Evolutionary conservation across 2,113 vertebrate genomes (phyloP).

Genomic region (Oriolus oriolus): DNA sequence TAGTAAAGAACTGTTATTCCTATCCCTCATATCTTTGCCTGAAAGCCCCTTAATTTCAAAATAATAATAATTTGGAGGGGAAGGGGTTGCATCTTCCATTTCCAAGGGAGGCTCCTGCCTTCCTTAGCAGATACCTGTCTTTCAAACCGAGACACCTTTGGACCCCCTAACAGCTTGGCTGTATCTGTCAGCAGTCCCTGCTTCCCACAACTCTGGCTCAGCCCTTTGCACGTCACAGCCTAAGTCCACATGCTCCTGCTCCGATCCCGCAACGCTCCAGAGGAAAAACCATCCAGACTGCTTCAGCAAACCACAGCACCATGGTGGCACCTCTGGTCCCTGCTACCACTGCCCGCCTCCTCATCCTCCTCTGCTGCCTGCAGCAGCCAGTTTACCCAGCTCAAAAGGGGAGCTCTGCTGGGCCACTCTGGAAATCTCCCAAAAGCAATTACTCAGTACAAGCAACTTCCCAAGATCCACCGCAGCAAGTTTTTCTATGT

Average conservation of each 20-base stretch:
- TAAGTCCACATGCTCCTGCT: rapidly evolving
- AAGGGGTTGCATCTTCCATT: too few relatives aligned
- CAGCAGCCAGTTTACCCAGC: not conserved
- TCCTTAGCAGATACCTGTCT: too few relatives aligned
- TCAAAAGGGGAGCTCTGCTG: not conserved
- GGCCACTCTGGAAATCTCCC: not conserved
- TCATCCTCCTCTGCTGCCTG: not conserved
- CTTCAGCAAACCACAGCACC: not conserved
- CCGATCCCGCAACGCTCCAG: not conserved
- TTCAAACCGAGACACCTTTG: too few relatives aligned
- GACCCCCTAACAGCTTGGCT: not conserved
- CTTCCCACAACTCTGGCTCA: not conserved
- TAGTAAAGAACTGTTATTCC: too few relatives aligned
- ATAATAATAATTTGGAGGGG: too few relatives aligned
- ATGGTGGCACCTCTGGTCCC: not conserved
- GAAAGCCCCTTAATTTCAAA: too few relatives aligned
- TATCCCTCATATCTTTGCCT: too few relatives aligned
- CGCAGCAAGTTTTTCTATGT: not conserved
- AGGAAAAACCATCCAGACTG: not conserved
- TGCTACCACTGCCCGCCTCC: not conserved
- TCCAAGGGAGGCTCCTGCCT: too few relatives aligned
- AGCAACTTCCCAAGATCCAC: not conserved
- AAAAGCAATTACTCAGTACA: not conserved
- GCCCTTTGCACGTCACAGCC: not conserved
- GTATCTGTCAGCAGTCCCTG: not conserved